phyloP scores from a whole-genome alignment of 2,797 vertebrate species.

The Phoebastria nigripes region DNA sequence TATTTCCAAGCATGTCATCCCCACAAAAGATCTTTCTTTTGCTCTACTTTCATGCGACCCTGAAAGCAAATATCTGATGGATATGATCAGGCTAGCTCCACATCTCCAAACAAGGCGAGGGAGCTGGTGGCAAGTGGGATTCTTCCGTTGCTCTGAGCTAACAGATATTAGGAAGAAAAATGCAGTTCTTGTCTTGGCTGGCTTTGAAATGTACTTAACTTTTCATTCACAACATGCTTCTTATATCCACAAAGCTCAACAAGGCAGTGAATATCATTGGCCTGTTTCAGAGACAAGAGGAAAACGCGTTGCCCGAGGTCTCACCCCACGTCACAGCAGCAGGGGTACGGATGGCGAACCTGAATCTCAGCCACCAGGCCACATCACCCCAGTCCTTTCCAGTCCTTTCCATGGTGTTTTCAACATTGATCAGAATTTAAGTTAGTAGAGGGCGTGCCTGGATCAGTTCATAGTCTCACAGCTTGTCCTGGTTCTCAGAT shows the following conservation, averaged over 20 bases:
- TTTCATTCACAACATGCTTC: constrained; percentile 59
- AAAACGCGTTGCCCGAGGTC: background rate
- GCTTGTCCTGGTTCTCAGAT: background rate
- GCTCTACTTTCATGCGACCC: background rate
- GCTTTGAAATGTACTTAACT: constrained; percentile 59
- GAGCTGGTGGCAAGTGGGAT: constrained; percentile 55
- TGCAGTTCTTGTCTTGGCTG: constrained; percentile 57
- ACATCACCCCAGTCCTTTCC: background rate
- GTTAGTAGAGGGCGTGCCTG: background rate
- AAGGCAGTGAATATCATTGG: background rate
- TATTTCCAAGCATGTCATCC: constrained; percentile 48
- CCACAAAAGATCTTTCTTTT: constrained; percentile 59
- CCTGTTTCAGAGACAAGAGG: background rate
- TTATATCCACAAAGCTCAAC: constrained; percentile 39
- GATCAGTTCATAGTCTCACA: constrained; percentile 2
- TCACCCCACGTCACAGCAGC: background rate
- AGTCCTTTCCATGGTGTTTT: background rate
- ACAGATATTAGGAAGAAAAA: constrained; percentile 62
- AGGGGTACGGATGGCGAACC: accelerated
- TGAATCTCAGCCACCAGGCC: background rate
- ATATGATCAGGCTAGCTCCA: constrained; percentile 47
- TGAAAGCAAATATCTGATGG: constrained; percentile 65
- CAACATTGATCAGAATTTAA: constrained; percentile 17
- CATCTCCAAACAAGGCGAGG: constrained; percentile 47
- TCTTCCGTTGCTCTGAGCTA: constrained; percentile 61